These are phyloP conservation scores for Aphrophora alni DNA, from an alignment of 2,888 invertebrate genomes.

Conservation along the genomic window DNA sequence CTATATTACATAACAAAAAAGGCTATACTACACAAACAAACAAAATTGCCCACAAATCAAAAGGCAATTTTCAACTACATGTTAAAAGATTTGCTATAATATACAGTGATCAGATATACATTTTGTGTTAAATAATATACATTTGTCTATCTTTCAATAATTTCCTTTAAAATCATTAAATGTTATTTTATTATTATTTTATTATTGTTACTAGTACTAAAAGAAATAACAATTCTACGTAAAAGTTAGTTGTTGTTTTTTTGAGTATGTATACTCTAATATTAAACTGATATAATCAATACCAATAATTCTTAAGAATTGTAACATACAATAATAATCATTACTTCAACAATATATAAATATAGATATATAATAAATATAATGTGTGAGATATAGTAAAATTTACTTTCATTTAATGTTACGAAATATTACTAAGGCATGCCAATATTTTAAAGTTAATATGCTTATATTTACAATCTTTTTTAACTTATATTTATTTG, in stretches of 20 bases:
- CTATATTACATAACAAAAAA: not conserved
- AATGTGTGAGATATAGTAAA: not conserved
- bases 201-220: not conserved
- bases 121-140: not conserved
- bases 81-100: not conserved
- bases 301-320: slow-evolving; percentile 3
- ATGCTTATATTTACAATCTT: not conserved
- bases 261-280: not conserved
- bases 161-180: not conserved
- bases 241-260: not conserved
- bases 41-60: not conserved
- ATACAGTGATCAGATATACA: not conserved
- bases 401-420: not conserved
- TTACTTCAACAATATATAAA: not conserved
- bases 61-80: not conserved
- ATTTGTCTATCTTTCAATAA: not conserved
- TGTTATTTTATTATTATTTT: not conserved
- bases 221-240: not conserved
- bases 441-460: not conserved
- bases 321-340: slow-evolving; percentile 2
- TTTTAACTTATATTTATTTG: not conserved
- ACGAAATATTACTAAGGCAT: not conserved
- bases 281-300: not conserved
- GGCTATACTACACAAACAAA: not conserved
- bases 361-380: not conserved